Evolutionary conservation across 2,113 vertebrate genomes (phyloP).

Genomic region (Sclerurus mexicanus): DNA sequence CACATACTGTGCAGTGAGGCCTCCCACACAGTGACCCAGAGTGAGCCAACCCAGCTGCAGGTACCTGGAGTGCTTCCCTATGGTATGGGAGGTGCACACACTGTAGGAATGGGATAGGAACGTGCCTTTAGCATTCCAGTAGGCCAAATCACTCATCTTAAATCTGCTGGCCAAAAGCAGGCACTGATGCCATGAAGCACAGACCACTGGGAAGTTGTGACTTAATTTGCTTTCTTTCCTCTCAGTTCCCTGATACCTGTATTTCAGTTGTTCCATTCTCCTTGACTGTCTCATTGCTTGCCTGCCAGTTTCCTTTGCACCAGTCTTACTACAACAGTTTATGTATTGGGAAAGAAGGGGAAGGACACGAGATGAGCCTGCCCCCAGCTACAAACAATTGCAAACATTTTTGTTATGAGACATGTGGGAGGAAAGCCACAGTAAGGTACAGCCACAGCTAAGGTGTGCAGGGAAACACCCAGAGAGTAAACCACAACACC

Average conservation of each 20-base stretch:
- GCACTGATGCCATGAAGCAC: neutral
- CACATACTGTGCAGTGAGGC: accelerated
- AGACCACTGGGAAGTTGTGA: neutral
- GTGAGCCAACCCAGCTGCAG: neutral
- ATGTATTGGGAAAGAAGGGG: neutral
- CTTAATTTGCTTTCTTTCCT: neutral
- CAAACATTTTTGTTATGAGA: accelerated
- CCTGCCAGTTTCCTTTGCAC: neutral
- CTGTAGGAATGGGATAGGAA: neutral
- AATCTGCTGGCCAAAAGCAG: neutral
- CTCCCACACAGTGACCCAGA: neutral
- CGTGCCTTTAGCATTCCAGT: neutral
- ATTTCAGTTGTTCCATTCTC: neutral
- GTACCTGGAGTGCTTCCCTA: neutral
- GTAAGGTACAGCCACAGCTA: neutral
- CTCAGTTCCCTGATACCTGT: neutral
- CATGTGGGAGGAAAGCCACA: neutral
- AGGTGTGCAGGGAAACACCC: neutral
- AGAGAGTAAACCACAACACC: neutral
- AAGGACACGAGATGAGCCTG: neutral
- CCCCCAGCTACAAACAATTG: neutral
- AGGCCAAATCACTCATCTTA: neutral
- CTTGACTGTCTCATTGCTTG: neutral
- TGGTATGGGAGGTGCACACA: accelerated
- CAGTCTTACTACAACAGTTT: neutral